Conservation (phyloP, 2,888 invertebrate species). For the Escarpia spicata region DNA sequence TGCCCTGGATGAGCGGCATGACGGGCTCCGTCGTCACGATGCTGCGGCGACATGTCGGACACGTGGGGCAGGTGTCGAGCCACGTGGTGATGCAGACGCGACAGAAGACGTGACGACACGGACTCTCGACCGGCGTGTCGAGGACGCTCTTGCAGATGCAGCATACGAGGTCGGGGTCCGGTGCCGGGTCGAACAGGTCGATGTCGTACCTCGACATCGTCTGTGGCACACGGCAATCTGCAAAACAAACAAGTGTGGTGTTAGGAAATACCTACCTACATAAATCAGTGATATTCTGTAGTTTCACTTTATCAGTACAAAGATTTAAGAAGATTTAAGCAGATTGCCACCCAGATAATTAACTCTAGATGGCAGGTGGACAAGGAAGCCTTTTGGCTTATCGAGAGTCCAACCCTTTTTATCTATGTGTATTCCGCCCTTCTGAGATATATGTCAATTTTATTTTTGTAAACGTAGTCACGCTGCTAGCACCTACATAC, state of each 20-base stretch:
- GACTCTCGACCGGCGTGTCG: conserved; percentile 54
- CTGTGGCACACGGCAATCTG: neutral
- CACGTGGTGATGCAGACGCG: conserved; percentile 52
- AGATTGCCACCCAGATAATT: too few species aligned
- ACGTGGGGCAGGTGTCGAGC: conserved; percentile 51
- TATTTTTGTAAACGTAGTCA: too few species aligned
- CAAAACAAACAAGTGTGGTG: neutral
- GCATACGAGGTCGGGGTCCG: conserved; percentile 57
- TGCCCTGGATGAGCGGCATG: conserved; percentile 56
- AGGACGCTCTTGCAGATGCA: conserved; percentile 60
- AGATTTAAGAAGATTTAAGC: too few species aligned
- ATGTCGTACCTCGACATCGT: conserved; percentile 46
- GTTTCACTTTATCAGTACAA: too few species aligned
- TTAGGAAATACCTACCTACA: neutral
- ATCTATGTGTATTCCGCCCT: too few species aligned
- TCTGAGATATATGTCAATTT: too few species aligned
- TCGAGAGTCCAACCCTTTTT: too few species aligned
- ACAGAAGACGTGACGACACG: conserved; percentile 62
- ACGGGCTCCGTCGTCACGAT: conserved; percentile 46
- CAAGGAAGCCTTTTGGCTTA: too few species aligned
- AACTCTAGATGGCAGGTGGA: too few species aligned
- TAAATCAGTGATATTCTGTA: too few species aligned
- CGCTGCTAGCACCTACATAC: too few species aligned
- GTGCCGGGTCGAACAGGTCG: conserved; percentile 56
- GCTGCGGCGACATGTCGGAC: conserved; percentile 53